Conservation (phyloP, 2,797 vertebrate genomes). For the Melanotaenia maccullochi region DNA sequence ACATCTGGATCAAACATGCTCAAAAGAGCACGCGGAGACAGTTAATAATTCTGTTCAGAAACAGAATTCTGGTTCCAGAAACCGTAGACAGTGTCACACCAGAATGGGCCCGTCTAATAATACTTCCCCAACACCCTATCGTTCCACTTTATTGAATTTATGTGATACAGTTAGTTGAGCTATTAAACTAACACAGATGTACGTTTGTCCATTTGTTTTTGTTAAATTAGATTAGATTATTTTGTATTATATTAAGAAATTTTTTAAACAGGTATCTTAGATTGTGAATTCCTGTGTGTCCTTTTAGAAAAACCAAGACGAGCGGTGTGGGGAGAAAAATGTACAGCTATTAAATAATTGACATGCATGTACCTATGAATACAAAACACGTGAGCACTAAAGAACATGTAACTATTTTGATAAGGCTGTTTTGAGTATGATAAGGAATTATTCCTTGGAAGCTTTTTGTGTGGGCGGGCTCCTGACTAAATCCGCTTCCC, state of each 20-base stretch:
- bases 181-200: not conserved
- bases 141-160: conserved; percentile 49
- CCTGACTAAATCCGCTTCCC: not conserved
- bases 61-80: not conserved
- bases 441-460: not conserved
- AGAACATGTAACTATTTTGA: not conserved
- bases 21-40: not conserved
- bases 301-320: not conserved
- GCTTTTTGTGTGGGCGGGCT: not conserved
- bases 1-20: not conserved
- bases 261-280: not conserved
- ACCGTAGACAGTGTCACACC: conserved; percentile 31
- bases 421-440: not conserved
- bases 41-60: not conserved
- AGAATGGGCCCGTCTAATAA: conserved; percentile 41
- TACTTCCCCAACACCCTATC: not conserved
- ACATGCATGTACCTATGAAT: not conserved
- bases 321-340: too few relatives aligned
- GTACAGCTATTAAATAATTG: too few relatives aligned
- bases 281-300: not conserved
- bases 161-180: not conserved
- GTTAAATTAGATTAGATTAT: not conserved
- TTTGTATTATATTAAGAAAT: not conserved
- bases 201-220: not conserved
- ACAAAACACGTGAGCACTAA: not conserved